A percentile compares a stretch with the other conserved stretches of the same genome.
Conservation (phyloP, 2,797 vertebrate species). For the Brachyrhaphis roseni region DNA sequence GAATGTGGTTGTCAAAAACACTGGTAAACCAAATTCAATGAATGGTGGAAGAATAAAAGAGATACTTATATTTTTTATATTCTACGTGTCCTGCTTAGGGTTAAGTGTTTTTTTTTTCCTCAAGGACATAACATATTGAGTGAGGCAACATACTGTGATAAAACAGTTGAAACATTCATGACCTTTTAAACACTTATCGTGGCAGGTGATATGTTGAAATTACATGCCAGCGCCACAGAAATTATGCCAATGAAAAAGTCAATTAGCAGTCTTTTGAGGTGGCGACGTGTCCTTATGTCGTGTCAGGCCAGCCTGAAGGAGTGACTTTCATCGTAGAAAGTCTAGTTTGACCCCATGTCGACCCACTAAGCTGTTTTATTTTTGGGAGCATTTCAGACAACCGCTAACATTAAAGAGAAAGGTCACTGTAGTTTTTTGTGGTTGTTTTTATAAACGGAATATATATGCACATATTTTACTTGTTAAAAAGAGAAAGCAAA, state of each 20-base stretch:
- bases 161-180: constrained; percentile 13
- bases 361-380: background rate
- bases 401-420: background rate
- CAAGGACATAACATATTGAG: constrained; percentile 24
- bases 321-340: background rate
- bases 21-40: background rate
- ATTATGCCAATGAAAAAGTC: constrained; percentile 15
- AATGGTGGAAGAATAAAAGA: background rate
- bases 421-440: background rate
- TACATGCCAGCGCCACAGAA: constrained; percentile 10
- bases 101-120: background rate
- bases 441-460: background rate
- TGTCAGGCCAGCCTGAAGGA: background rate
- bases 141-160: constrained; percentile 3
- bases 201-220: constrained; percentile 19
- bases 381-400: background rate
- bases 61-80: background rate
- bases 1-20: constrained; percentile 21
- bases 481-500: too few relatives aligned
- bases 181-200: constrained; percentile 17
- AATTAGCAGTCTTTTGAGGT: constrained; percentile 13
- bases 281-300: constrained; percentile 2
- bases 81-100: background rate
- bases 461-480: too few relatives aligned
- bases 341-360: background rate